Evolutionary conservation across 2,797 vertebrate genomes (phyloP).

Genomic region (Valencia hispanica): DNA sequence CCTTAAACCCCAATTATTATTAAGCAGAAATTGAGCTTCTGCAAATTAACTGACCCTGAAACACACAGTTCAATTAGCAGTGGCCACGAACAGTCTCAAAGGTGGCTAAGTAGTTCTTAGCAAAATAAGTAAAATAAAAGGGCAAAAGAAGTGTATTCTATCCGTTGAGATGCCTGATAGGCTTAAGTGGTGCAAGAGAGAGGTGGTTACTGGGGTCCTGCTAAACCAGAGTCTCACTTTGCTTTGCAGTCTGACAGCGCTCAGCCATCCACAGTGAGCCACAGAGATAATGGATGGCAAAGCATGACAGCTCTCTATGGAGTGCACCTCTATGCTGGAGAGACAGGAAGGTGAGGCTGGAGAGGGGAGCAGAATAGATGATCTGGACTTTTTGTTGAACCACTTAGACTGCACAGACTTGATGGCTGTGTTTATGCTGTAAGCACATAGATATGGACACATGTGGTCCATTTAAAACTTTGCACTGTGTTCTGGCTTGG

Average conservation of each 20-base stretch:
- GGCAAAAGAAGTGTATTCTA: constrained; percentile 14
- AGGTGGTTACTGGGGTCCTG: constrained; percentile 39
- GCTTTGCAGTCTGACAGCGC: constrained; percentile 53
- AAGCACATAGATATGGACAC: not conserved
- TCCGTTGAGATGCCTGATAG: constrained; percentile 35
- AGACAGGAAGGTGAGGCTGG: constrained; percentile 29
- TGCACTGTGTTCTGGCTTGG: constrained; percentile 14
- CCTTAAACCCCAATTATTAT: not conserved
- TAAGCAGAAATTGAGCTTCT: not conserved
- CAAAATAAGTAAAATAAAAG: constrained; percentile 11
- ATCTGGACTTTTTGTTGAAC: constrained; percentile 34
- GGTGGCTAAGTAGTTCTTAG: constrained; percentile 27
- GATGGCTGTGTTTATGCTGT: constrained; percentile 6
- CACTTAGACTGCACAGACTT: not conserved
- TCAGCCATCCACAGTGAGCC: constrained; percentile 61
- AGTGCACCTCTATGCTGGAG: constrained; percentile 19
- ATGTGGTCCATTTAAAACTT: constrained; percentile 18
- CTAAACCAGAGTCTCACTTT: constrained; percentile 51
- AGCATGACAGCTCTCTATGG: constrained; percentile 63
- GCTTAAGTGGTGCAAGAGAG: constrained; percentile 34
- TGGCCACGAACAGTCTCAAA: constrained; percentile 13
- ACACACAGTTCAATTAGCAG: constrained; percentile 24
- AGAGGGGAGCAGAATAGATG: constrained; percentile 26
- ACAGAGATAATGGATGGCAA: constrained; percentile 68
- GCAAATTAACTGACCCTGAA: constrained; percentile 28